Conservation (phyloP, 2,888 invertebrate genomes). For the Leistus spinibarbis region DNA sequence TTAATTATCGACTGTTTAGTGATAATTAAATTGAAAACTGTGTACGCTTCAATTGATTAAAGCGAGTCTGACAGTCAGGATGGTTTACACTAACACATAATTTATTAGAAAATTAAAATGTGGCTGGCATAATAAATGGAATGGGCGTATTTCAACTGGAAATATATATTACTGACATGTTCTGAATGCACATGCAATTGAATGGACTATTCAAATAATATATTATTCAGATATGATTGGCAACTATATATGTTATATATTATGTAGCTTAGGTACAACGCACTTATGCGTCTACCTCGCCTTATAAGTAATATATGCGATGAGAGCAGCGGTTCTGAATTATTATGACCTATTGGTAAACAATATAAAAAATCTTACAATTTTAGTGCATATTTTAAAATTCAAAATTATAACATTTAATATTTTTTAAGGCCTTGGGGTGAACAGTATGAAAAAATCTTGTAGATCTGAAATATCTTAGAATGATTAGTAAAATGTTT, state of each 20-base stretch:
- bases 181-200: slow-evolving; percentile 9
- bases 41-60: background rate
- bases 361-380: too few species aligned
- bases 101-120: background rate
- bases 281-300: too few species aligned
- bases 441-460: too few species aligned
- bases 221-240: background rate
- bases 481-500: too few species aligned
- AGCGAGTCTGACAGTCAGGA: background rate
- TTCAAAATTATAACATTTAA: too few species aligned
- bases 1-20: background rate
- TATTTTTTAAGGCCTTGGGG: too few species aligned
- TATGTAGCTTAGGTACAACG: too few species aligned
- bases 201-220: background rate
- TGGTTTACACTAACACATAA: background rate
- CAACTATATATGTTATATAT: background rate
- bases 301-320: too few species aligned
- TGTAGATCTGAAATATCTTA: too few species aligned
- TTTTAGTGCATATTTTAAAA: too few species aligned
- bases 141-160: slow-evolving; percentile 12
- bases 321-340: too few species aligned
- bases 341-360: too few species aligned
- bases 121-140: background rate
- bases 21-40: background rate
- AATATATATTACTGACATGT: slow-evolving; percentile 31